phyloP scores from a whole-genome alignment of 2,797 vertebrate species.

The Basileuterus tristriatus region DNA sequence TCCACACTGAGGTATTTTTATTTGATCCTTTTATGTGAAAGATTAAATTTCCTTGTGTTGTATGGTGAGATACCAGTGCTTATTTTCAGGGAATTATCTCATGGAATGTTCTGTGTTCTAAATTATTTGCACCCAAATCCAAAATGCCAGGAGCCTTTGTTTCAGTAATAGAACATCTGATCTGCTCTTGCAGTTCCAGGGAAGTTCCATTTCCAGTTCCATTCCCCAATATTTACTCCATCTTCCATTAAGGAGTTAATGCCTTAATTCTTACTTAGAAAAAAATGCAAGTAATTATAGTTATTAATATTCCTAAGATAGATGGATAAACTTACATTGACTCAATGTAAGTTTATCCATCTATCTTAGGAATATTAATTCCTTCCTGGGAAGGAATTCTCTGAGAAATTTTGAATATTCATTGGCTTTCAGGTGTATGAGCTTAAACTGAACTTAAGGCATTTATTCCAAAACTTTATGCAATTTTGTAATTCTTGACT shows the following conservation, averaged over 20 bases:
- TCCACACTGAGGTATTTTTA: constrained; percentile 46
- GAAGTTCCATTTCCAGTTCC: not conserved
- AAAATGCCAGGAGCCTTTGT: constrained; percentile 23
- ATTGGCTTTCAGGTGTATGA: not conserved
- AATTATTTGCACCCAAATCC: not conserved
- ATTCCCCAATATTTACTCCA: constrained; percentile 8
- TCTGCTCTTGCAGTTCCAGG: constrained; percentile 18
- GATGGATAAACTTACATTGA: not conserved
- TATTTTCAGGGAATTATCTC: constrained; percentile 42
- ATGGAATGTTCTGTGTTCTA: not conserved
- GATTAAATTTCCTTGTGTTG: constrained; percentile 32
- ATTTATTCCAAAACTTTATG: not conserved
- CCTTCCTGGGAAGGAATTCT: not conserved
- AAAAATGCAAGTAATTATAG: not conserved
- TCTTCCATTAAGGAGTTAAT: not conserved
- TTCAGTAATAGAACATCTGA: constrained; percentile 49
- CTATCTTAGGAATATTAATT: too few relatives aligned
- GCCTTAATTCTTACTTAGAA: not conserved
- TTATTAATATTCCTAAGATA: not conserved
- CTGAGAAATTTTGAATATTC: not conserved
- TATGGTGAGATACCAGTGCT: not conserved
- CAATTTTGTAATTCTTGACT: not conserved
- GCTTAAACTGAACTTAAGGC: not conserved
- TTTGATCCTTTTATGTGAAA: constrained; percentile 57
- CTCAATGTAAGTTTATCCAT: too few relatives aligned